phyloP scores from a whole-genome alignment of 2,888 invertebrate species.

The Sisyra terminalis region DNA sequence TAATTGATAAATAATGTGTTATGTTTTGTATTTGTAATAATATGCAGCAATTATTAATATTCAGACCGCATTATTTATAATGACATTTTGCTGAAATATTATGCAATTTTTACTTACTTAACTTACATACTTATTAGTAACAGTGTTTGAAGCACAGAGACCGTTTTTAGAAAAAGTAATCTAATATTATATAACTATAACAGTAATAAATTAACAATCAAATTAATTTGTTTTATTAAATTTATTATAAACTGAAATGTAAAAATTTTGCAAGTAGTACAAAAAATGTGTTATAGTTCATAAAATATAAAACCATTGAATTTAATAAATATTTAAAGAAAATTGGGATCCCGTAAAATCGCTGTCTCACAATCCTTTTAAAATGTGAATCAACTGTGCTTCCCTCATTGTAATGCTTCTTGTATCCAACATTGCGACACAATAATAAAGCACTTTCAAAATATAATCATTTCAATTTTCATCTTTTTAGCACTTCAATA shows the following conservation, averaged over 20 bases:
- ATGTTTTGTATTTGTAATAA: slow-evolving; percentile 4
- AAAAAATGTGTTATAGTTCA: neutral
- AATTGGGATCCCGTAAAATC: neutral
- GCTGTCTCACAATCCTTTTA: neutral
- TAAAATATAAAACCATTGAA: neutral
- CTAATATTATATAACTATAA: neutral
- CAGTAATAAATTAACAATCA: neutral
- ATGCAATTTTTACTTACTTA: too few relatives aligned
- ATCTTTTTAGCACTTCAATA: too few relatives aligned
- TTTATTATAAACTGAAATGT: neutral
- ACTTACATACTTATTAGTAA: neutral
- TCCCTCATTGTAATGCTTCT: slow-evolving; percentile 9
- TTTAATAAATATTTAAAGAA: neutral
- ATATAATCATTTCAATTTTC: neutral
- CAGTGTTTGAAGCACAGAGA: slow-evolving; percentile 6
- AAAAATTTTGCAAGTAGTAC: neutral
- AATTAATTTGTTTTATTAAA: neutral
- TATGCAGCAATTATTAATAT: slow-evolving; percentile 3
- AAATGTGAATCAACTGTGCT: slow-evolving; percentile 4
- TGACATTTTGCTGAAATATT: too few relatives aligned
- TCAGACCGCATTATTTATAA: neutral
- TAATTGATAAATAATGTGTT: slow-evolving; percentile 2
- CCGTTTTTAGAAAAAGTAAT: neutral
- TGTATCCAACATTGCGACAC: slow-evolving; percentile 8
- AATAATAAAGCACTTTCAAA: slow-evolving; percentile 6